These are phyloP conservation scores for Laothoe populi DNA, from an alignment of 2,888 invertebrate genomes.

Conservation along the genomic window DNA sequence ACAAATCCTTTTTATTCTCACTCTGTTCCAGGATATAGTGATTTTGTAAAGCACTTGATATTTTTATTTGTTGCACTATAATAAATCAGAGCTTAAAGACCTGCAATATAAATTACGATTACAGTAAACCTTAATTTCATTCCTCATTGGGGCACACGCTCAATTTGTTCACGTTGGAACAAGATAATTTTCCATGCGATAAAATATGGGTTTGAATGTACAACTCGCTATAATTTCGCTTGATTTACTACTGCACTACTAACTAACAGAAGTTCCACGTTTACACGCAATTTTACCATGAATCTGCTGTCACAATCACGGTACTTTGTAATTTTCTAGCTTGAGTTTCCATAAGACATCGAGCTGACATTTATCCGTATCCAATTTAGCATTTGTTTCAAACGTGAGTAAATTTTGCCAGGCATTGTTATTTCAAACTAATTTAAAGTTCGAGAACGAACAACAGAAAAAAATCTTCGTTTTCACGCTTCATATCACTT, in stretches of 20 bases:
- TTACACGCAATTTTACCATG: conserved; percentile 62
- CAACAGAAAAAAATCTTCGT: not conserved
- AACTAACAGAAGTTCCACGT: conserved; percentile 57
- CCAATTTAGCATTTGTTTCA: conserved; percentile 7
- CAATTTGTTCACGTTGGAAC: conserved; percentile 57
- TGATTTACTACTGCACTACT: conserved; percentile 64
- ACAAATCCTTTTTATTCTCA: conserved; percentile 6
- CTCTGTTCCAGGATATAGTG: not conserved
- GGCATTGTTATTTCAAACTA: not conserved
- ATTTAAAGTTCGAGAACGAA: not conserved
- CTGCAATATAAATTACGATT: conserved; percentile 22
- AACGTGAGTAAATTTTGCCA: not conserved
- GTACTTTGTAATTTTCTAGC: conserved; percentile 49
- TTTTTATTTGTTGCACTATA: not conserved
- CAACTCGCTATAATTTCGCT: conserved; percentile 61
- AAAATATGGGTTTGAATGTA: conserved; percentile 60
- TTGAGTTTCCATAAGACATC: conserved; percentile 33
- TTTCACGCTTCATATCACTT: not conserved
- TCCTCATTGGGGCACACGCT: conserved; percentile 38
- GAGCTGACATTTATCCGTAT: conserved; percentile 9
- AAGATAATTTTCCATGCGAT: conserved; percentile 63
- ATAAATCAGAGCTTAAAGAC: conserved; percentile 10
- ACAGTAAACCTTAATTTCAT: conserved; percentile 43
- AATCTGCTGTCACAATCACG: conserved; percentile 50
- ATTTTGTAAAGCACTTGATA: conserved; percentile 10